phyloP scores from a whole-genome alignment of 1,140 invertebrate genomes.

The Antheraea mylitta region DNA sequence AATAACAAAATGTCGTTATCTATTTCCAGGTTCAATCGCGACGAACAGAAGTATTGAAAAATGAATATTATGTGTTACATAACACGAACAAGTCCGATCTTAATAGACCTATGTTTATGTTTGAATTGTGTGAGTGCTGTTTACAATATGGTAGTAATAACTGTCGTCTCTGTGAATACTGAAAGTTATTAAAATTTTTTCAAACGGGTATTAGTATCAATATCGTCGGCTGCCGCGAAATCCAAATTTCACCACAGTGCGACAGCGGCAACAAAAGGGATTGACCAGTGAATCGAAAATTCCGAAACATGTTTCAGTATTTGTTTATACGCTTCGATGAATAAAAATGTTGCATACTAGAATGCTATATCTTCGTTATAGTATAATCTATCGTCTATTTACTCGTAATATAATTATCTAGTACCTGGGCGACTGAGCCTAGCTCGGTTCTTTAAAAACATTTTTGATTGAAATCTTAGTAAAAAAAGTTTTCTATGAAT shows the following conservation, averaged over 20 bases:
- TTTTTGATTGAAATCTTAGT: too few relatives aligned
- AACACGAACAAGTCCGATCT: conserved; percentile 25
- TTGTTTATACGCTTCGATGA: not conserved
- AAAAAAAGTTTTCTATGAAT: too few relatives aligned
- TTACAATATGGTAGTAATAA: not conserved
- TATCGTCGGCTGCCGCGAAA: not conserved
- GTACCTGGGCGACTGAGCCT: too few relatives aligned
- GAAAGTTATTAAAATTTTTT: not conserved
- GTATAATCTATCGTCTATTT: too few relatives aligned
- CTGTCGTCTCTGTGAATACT: not conserved
- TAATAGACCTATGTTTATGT: conserved; percentile 28
- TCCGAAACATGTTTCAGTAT: not conserved
- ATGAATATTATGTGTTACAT: conserved; percentile 17
- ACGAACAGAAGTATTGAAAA: not conserved
- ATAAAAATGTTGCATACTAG: not conserved
- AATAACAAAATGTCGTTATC: not conserved
- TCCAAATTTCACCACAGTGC: too few relatives aligned
- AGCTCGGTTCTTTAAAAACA: too few relatives aligned
- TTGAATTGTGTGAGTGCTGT: conserved; percentile 32
- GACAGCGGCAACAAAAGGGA: too few relatives aligned
- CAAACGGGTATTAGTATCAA: not conserved
- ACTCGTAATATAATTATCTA: too few relatives aligned
- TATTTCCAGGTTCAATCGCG: not conserved
- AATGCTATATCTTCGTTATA: too few relatives aligned
- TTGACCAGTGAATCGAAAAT: not conserved